Conservation (phyloP, 2,888 invertebrate genomes). For the Autographa gamma region DNA sequence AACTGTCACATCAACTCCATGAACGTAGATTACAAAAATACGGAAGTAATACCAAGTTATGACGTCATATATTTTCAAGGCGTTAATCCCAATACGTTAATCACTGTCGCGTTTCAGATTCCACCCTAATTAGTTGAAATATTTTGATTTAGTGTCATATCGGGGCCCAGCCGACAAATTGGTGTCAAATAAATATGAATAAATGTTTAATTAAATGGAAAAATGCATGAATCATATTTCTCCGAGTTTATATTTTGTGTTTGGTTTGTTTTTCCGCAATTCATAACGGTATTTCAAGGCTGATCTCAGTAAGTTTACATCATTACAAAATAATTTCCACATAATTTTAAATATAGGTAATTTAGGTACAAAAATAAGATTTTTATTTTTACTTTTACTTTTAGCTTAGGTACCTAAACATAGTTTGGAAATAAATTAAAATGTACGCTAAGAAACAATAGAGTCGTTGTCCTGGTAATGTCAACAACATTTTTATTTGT, state of each 20-base stretch:
- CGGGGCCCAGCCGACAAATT: constrained; percentile 13
- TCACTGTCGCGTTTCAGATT: constrained; percentile 36
- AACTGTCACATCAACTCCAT: neutral
- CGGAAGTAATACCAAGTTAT: constrained; percentile 1
- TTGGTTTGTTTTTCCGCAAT: neutral
- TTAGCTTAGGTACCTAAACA: too few relatives aligned
- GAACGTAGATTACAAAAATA: neutral
- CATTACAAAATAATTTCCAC: too few relatives aligned
- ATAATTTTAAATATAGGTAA: too few relatives aligned
- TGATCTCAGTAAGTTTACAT: too few relatives aligned
- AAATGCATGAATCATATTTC: constrained; percentile 6
- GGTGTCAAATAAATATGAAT: constrained; percentile 41
- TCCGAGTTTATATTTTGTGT: constrained; percentile 28
- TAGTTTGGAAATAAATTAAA: too few relatives aligned
- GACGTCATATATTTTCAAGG: constrained; percentile 12
- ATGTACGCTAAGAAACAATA: constrained; percentile 5
- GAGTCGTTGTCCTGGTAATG: constrained; percentile 1
- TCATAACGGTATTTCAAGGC: neutral
- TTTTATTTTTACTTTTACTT: too few relatives aligned
- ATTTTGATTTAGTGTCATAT: constrained; percentile 28
- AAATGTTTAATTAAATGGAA: constrained; percentile 14
- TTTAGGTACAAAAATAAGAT: too few relatives aligned
- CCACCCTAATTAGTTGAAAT: constrained; percentile 39
- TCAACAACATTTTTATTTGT: constrained; percentile 16
- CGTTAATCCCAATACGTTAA: constrained; percentile 25